Conservation (phyloP, 2,797 vertebrate genomes). For the Antrozous pallidus region DNA sequence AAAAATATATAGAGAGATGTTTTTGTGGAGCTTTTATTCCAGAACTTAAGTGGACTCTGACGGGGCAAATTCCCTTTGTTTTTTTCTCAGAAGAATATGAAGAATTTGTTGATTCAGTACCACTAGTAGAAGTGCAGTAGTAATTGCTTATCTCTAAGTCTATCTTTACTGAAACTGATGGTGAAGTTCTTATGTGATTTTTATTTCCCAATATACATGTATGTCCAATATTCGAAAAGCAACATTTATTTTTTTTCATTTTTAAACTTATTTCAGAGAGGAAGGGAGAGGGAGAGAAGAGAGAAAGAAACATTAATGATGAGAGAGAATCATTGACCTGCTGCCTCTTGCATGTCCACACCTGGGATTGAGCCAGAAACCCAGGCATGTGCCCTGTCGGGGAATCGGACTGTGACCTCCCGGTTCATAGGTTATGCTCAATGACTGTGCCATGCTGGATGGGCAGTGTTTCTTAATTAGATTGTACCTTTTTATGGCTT, state of each 20-base stretch:
- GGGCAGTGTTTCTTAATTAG: background rate
- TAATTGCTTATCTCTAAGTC: background rate
- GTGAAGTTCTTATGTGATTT: background rate
- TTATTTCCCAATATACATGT: background rate
- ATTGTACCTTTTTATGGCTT: background rate
- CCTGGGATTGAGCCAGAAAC: too few species aligned
- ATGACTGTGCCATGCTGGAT: too few species aligned
- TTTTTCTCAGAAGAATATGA: background rate
- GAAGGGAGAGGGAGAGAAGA: too few species aligned
- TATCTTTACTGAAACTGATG: background rate
- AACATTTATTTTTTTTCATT: background rate
- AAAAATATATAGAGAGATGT: background rate
- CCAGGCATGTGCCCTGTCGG: too few species aligned
- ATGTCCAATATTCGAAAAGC: background rate
- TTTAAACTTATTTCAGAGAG: too few species aligned
- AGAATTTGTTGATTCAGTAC: background rate
- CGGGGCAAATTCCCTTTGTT: background rate
- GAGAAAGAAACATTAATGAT: too few species aligned
- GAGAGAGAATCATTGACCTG: too few species aligned
- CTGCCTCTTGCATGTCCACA: too few species aligned
- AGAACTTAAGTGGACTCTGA: background rate
- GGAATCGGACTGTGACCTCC: too few species aligned
- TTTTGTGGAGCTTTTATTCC: background rate
- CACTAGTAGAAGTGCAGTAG: background rate
- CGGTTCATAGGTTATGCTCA: too few species aligned